Conservation (phyloP, 2,888 invertebrate genomes). For the Sesamia inferens region DNA sequence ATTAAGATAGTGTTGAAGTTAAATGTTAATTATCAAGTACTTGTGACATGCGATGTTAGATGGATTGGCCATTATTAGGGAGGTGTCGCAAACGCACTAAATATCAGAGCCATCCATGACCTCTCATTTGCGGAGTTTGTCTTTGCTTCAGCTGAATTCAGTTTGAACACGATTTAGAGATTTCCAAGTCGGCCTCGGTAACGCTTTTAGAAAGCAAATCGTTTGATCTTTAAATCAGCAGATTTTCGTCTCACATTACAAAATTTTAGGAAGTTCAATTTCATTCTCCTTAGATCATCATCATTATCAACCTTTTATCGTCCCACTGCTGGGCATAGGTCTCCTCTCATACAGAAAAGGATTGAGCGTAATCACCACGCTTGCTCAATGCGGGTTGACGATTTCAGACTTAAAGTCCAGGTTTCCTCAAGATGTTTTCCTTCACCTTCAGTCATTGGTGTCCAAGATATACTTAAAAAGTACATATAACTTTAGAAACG, state of each 20-base stretch:
- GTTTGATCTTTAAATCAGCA: background rate
- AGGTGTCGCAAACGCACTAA: background rate
- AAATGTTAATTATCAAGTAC: background rate
- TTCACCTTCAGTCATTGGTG: too few relatives aligned
- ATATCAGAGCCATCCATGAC: background rate
- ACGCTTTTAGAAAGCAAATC: background rate
- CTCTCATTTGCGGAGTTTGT: background rate
- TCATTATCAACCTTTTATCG: too few relatives aligned
- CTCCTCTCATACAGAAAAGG: too few relatives aligned
- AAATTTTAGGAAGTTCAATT: conserved; percentile 15
- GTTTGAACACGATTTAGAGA: background rate
- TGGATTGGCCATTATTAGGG: background rate
- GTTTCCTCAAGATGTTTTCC: too few relatives aligned
- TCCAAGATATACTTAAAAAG: too few relatives aligned
- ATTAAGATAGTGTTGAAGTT: background rate
- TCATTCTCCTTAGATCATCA: conserved; percentile 20
- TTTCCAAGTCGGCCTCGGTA: background rate
- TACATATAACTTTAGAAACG: too few relatives aligned
- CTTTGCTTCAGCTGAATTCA: background rate
- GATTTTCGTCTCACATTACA: background rate
- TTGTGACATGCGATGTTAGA: background rate
- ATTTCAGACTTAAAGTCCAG: too few relatives aligned
- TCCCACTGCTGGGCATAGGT: too few relatives aligned
- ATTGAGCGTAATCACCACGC: too few relatives aligned
- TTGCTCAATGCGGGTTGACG: too few relatives aligned